Evolutionary conservation across 2,888 invertebrate species (phyloP).

Genomic region (Drosophila basisetae): DNA sequence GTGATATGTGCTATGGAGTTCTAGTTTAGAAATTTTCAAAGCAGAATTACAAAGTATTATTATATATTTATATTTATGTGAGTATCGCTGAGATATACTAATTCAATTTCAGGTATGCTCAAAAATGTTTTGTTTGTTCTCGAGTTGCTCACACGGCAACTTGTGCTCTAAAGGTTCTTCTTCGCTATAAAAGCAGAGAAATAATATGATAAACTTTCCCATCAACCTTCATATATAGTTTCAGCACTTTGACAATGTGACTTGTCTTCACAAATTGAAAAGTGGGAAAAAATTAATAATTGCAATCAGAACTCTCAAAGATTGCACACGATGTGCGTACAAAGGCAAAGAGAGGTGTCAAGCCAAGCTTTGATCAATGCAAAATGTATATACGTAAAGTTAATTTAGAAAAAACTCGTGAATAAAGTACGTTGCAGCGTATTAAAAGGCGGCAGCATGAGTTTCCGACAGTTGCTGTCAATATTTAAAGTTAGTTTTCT

Average conservation of each 20-base stretch:
- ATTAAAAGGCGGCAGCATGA: constrained; percentile 34
- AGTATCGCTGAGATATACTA: too few relatives aligned
- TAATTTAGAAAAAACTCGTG: constrained; percentile 12
- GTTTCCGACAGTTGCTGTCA: constrained; percentile 63
- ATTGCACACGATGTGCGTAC: constrained; percentile 12
- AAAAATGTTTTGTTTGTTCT: neutral
- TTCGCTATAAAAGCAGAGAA: neutral
- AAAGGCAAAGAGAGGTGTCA: neutral
- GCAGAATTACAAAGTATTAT: neutral
- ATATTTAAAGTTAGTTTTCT: constrained; percentile 48
- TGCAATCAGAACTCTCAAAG: constrained; percentile 58
- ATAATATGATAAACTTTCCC: neutral
- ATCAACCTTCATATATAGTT: neutral
- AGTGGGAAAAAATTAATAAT: constrained; percentile 38
- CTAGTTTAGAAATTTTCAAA: neutral
- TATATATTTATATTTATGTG: too few relatives aligned
- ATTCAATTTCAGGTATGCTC: too few relatives aligned
- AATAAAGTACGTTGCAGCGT: constrained; percentile 16
- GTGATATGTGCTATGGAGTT: neutral
- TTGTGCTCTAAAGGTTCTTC: neutral
- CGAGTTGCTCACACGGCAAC: neutral
- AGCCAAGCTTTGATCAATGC: constrained; percentile 38
- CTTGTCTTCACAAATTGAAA: constrained; percentile 32
- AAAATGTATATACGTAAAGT: constrained; percentile 35
- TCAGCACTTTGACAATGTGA: neutral